Percentiles rank a stretch among this genome's conserved stretches.
Evolutionary conservation across 2,113 vertebrate species (phyloP).

Genomic region (Micronycteris hirsuta): DNA sequence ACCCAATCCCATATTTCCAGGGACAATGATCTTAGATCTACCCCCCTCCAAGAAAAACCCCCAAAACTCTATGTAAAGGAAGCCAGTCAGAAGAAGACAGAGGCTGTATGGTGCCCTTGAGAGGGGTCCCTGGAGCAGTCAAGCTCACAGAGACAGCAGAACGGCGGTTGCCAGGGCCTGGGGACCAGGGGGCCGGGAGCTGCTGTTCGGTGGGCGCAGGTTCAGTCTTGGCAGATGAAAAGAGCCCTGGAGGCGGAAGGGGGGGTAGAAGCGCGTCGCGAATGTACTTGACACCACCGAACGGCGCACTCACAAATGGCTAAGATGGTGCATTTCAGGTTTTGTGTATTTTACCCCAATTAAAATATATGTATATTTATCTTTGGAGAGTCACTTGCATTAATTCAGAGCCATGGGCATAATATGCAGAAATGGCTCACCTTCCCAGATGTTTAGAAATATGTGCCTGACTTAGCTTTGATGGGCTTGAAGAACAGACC

Average conservation of each 20-base stretch:
- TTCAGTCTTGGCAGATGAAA: not conserved
- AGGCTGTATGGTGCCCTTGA: not conserved
- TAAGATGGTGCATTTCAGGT: not conserved
- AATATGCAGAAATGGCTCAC: slow-evolving; percentile 44
- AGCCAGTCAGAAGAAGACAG: not conserved
- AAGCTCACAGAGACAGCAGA: not conserved
- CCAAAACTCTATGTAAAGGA: not conserved
- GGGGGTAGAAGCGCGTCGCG: not conserved
- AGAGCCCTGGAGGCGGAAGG: not conserved
- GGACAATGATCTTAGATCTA: not conserved
- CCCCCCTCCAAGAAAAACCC: not conserved
- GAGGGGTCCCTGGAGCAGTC: not conserved
- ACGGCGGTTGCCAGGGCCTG: not conserved
- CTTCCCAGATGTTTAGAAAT: not conserved
- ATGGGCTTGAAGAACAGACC: not conserved
- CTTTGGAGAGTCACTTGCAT: not conserved
- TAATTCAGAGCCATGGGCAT: not conserved
- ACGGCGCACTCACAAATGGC: not conserved
- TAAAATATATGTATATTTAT: too few relatives aligned
- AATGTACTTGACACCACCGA: not conserved
- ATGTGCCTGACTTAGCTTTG: not conserved
- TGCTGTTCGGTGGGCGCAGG: not conserved
- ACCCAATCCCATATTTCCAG: not conserved
- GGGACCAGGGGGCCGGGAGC: too few relatives aligned
- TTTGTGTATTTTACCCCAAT: not conserved